These are phyloP conservation scores for Leptinotarsa tumamoca DNA, from an alignment of 2,888 invertebrate species.

Conservation along the genomic window DNA sequence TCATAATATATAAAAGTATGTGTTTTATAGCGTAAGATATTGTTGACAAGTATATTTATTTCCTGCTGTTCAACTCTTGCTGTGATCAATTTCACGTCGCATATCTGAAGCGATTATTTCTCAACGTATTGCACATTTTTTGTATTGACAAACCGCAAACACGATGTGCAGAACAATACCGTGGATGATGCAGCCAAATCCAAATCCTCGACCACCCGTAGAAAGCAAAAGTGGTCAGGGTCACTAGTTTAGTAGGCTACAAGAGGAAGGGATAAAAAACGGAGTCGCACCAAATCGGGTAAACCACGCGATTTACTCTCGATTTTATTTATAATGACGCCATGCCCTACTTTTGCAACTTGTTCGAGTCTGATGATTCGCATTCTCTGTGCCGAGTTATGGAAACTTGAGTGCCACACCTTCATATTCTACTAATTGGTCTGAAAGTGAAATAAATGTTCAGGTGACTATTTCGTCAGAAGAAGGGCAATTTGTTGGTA, in stretches of 20 bases:
- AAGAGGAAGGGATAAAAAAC: slow-evolving; percentile 35
- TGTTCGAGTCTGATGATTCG: slow-evolving; percentile 44
- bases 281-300: slow-evolving; percentile 50
- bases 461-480: not conserved
- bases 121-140: not conserved
- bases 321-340: slow-evolving; percentile 49
- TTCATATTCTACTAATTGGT: slow-evolving; percentile 24
- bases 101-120: not conserved
- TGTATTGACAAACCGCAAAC: not conserved
- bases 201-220: slow-evolving; percentile 45
- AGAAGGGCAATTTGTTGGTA: not conserved
- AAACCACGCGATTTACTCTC: slow-evolving; percentile 50
- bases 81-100: not conserved
- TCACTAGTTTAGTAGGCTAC: slow-evolving; percentile 74
- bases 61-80: not conserved
- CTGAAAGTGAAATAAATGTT: not conserved
- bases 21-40: too few relatives aligned
- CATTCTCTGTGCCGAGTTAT: slow-evolving; percentile 39
- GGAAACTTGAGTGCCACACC: slow-evolving; percentile 44
- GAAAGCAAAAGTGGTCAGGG: slow-evolving; percentile 68
- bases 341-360: slow-evolving; percentile 47
- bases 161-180: not conserved
- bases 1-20: too few relatives aligned
- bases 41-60: too few relatives aligned
- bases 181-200: slow-evolving; percentile 10